Evolutionary conservation across 2,113 vertebrate genomes (phyloP).

Genomic region (Caracal caracal): DNA sequence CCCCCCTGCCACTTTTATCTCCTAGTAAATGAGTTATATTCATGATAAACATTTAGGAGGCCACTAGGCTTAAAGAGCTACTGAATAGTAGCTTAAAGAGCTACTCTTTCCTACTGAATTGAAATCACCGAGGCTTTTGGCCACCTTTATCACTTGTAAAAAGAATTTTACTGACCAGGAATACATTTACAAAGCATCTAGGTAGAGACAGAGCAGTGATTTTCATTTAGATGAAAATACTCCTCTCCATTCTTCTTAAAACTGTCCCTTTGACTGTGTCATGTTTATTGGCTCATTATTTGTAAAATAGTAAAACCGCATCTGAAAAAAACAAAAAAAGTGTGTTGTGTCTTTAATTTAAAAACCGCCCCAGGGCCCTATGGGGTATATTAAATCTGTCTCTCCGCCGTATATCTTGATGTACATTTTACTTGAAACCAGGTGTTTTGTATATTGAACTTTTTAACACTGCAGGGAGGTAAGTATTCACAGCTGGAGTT

Average conservation of each 20-base stretch:
- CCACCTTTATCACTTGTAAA: conserved; percentile 48
- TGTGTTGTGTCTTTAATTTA: conserved; percentile 88
- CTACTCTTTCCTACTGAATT: not conserved
- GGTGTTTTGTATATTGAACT: conserved; percentile 92
- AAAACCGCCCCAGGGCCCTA: conserved; percentile 86
- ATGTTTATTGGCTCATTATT: conserved; percentile 83
- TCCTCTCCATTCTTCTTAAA: conserved; percentile 49
- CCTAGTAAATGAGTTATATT: conserved; percentile 43
- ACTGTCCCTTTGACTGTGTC: conserved; percentile 68
- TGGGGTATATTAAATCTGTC: conserved; percentile 91
- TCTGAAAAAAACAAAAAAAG: conserved; percentile 48
- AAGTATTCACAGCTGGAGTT: conserved; percentile 93
- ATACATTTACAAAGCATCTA: conserved; percentile 49
- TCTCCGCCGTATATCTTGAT: conserved; percentile 88
- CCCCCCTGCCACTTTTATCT: conserved; percentile 20
- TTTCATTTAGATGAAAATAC: conserved; percentile 77
- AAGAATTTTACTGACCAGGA: conserved; percentile 56
- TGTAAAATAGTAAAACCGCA: conserved; percentile 79
- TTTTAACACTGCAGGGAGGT: conserved; percentile 91
- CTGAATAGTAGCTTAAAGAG: conserved; percentile 18
- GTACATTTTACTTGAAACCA: conserved; percentile 90
- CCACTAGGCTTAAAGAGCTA: conserved; percentile 29
- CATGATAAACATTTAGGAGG: not conserved
- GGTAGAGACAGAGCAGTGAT: conserved; percentile 29
- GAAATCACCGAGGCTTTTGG: not conserved